phyloP scores from a whole-genome alignment of 2,888 invertebrate species.

The Drosophila percnosoma region DNA sequence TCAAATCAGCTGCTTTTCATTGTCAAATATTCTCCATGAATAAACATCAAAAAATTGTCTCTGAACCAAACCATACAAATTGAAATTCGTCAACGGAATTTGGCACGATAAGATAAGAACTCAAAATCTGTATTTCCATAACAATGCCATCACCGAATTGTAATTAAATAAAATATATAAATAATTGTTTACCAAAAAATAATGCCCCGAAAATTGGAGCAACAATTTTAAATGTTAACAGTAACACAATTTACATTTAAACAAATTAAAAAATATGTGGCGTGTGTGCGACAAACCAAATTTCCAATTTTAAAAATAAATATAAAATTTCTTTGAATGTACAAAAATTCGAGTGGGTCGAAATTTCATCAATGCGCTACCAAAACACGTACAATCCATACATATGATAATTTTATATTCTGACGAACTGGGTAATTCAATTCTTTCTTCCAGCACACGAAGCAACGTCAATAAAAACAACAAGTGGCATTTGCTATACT shows the following conservation, averaged over 20 bases:
- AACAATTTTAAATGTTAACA: conserved; percentile 66
- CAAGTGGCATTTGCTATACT: not conserved
- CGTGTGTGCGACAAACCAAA: conserved; percentile 54
- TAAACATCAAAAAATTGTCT: conserved; percentile 10
- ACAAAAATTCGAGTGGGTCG: conserved; percentile 24
- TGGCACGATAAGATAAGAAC: conserved; percentile 16
- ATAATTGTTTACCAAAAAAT: conserved; percentile 44
- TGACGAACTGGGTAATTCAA: conserved; percentile 48
- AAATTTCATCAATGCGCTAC: conserved; percentile 38
- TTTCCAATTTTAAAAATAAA: conserved; percentile 72
- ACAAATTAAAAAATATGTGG: conserved; percentile 59
- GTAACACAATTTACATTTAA: conserved; percentile 44
- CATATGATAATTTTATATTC: conserved; percentile 56
- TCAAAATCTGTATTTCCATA: conserved; percentile 39
- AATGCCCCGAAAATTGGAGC: conserved; percentile 28
- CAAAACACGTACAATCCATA: conserved; percentile 46
- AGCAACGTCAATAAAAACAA: conserved; percentile 10
- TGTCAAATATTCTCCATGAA: conserved; percentile 28
- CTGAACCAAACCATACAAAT: conserved; percentile 6
- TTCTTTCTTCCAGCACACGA: conserved; percentile 5
- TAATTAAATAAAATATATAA: conserved; percentile 31
- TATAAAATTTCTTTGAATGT: conserved; percentile 66
- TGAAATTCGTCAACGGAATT: conserved; percentile 14
- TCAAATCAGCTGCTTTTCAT: conserved; percentile 8
- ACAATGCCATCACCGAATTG: conserved; percentile 31